Evolutionary conservation across 2,888 invertebrate species (phyloP), one percentile per base, ranked within the genome.

Genomic region (Andricus curvator): DNA sequence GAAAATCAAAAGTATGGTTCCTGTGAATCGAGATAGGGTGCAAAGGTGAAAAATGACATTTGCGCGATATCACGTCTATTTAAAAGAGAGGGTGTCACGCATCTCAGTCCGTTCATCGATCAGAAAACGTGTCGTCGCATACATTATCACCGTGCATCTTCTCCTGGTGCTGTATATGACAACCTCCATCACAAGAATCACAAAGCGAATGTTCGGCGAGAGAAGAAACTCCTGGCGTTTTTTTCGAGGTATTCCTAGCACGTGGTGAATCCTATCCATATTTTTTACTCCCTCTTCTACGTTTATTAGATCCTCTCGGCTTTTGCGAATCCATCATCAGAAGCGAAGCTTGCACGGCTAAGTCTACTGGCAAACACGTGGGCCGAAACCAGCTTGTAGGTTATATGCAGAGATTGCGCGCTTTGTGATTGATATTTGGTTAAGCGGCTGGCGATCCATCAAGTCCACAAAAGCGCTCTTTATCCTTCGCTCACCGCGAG

Each of bases 121-220:
- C 89, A 88, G 87, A 78, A 86, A 87, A 88, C 92, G 91, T 92
- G 91, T 91, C 89, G 86, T 83, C 87, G 91, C 91, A 91, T 91
- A 91, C 89, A 91, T 92, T 92, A 92, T 88, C 86, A 74, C 74
- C 74, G 33, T 51, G 74, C 51, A 74, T 74, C 56, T 70, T 68
- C 68, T 25, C 67, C 48, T 51, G 51, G 48, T 70, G 29, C 44
- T 44, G 29, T 2, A 51, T 4, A 56, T 74, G 51, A 74, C 33
- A 74, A 33, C 56, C 51, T 56, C 33, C 74, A 51, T 56, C 74
- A 74, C 33, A 33, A 74, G 33, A 56, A 74, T 74, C n/a, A 74
- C 74, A 74, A 74, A 74, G 56, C 33, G 51, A 74, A 74, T 13
- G n/a, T 33, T 48, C 6, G 48, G 17, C 6, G 68, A 29, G 62